A percentile compares a stretch with the other conserved stretches of the same genome.
phyloP scores from a whole-genome alignment of 2,888 invertebrate genomes.

The Callyntrura sp. region DNA sequence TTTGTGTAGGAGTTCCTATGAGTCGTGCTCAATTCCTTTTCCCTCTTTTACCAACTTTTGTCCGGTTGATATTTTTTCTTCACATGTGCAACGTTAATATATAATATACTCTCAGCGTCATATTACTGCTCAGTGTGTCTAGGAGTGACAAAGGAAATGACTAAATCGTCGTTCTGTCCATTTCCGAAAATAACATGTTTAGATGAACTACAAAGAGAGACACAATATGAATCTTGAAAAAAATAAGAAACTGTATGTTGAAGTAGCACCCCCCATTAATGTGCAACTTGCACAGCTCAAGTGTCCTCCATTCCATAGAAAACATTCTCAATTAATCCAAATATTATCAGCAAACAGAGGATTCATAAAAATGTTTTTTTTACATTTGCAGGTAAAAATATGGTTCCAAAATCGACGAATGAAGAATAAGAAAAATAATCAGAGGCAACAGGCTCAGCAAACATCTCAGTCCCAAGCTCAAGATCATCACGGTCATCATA shows the following conservation, averaged over 20 bases:
- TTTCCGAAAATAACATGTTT: not conserved
- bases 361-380: too few species aligned
- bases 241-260: not conserved
- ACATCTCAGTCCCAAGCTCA: slow-evolving; percentile 90
- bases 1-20: slow-evolving; percentile 83
- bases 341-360: too few species aligned
- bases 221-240: not conserved
- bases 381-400: slow-evolving; percentile 94
- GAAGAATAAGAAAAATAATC: slow-evolving; percentile 99
- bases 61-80: slow-evolving; percentile 52
- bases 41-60: slow-evolving; percentile 61
- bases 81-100: slow-evolving; percentile 38
- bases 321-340: not conserved
- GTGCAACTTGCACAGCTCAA: not conserved
- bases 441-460: slow-evolving; percentile 89
- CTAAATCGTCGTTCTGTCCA: slow-evolving; percentile 4
- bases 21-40: slow-evolving; percentile 54
- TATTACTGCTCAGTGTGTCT: not conserved
- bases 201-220: not conserved
- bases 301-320: not conserved
- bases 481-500: slow-evolving; percentile 90
- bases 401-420: slow-evolving; percentile 99
- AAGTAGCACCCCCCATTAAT: not conserved
- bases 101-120: slow-evolving; percentile 32
- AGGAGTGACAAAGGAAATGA: slow-evolving; percentile 8